Conservation (phyloP, 2,113 vertebrate genomes). For the Trinectes maculatus region DNA sequence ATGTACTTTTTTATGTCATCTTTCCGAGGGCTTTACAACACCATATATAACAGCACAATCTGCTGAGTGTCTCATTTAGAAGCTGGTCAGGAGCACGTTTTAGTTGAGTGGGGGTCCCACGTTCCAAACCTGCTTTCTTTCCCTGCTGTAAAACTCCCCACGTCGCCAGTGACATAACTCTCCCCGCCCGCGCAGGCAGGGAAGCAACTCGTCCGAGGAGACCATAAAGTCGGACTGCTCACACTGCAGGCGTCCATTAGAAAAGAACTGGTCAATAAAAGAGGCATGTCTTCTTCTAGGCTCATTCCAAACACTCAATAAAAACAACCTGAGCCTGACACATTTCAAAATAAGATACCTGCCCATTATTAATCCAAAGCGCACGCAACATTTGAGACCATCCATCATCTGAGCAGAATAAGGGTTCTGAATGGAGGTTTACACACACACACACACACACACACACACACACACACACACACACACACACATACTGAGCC, state of each 20-base stretch:
- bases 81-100: constrained; percentile 14
- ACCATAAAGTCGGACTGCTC: constrained; percentile 22
- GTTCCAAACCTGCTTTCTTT: constrained; percentile 7
- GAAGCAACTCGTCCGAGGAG: neutral
- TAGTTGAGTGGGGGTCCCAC: too few relatives aligned
- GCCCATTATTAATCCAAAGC: too few relatives aligned
- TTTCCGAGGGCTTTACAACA: neutral
- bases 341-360: too few relatives aligned
- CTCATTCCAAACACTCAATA: neutral
- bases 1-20: neutral
- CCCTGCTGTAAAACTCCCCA: constrained; percentile 20
- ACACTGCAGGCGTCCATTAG: constrained; percentile 8
- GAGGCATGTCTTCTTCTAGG: neutral
- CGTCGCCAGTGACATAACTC: constrained; percentile 1
- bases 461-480: too few relatives aligned
- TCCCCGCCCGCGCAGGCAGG: constrained; percentile 4
- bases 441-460: too few relatives aligned
- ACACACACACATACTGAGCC: too few relatives aligned
- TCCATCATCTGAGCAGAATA: too few relatives aligned
- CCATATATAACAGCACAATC: neutral
- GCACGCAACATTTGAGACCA: too few relatives aligned
- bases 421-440: too few relatives aligned
- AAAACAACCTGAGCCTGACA: too few relatives aligned
- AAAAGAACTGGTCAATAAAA: constrained; percentile 2
- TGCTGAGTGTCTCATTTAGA: constrained; percentile 11